Conservation (phyloP, 1,140 invertebrate species). For the Hylyphantes graminicola region DNA sequence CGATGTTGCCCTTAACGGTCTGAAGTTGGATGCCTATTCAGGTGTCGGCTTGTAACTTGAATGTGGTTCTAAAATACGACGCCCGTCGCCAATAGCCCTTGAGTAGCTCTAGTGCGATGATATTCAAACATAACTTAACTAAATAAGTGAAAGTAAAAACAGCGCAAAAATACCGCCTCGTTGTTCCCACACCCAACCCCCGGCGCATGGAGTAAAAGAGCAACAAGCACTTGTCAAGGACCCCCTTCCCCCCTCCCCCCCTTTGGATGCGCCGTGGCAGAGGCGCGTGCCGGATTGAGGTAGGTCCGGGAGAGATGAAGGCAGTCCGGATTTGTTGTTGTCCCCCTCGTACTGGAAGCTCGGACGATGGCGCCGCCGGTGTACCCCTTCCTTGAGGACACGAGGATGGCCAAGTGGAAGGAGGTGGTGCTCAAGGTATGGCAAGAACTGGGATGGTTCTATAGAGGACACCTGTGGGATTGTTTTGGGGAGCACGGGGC, state of each 20-base stretch:
- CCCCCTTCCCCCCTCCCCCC: too few species aligned
- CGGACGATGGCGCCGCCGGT: constrained; percentile 48
- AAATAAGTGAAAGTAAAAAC: too few species aligned
- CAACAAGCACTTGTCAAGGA: background rate
- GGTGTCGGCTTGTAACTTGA: too few species aligned
- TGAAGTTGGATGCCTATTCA: too few species aligned
- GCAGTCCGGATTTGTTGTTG: background rate
- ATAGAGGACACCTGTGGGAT: background rate
- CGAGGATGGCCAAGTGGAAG: constrained; percentile 59
- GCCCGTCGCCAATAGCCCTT: too few species aligned
- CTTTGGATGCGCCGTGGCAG: constrained; percentile 43
- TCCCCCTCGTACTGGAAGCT: background rate
- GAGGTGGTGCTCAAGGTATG: constrained; percentile 57
- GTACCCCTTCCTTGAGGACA: constrained; percentile 50
- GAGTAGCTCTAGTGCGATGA: too few species aligned
- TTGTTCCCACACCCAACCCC: too few species aligned
- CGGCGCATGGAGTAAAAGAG: constrained; percentile 18
- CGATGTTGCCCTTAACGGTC: too few species aligned
- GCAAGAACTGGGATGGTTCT: background rate
- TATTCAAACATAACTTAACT: too few species aligned
- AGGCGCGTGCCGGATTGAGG: constrained; percentile 37
- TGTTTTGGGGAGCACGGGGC: background rate
- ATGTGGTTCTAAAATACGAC: too few species aligned
- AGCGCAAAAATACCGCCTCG: too few species aligned
- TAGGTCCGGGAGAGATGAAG: constrained; percentile 51